Conservation (phyloP, 2,113 vertebrate genomes). For the Menura novaehollandiae region DNA sequence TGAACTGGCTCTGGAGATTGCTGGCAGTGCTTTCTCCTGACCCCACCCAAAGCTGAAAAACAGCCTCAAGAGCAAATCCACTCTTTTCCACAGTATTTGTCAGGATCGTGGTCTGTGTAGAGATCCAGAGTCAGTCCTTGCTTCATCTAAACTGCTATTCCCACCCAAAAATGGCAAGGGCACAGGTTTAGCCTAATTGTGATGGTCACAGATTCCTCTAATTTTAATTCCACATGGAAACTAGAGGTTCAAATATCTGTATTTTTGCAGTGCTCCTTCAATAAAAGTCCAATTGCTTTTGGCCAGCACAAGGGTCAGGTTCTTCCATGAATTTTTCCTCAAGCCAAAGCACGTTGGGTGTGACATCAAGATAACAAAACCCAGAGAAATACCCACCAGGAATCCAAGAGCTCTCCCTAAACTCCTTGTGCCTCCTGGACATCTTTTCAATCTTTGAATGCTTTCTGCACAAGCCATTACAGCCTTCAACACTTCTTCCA, state of each 20-base stretch:
- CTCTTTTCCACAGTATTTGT: background rate
- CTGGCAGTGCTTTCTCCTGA: background rate
- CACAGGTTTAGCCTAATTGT: background rate
- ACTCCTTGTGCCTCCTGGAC: slow-evolving; percentile 7
- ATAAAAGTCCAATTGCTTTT: background rate
- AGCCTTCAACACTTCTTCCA: background rate
- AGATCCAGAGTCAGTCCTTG: background rate
- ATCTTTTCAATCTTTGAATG: background rate
- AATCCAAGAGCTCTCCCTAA: background rate
- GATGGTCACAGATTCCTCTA: background rate
- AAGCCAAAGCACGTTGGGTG: slow-evolving; percentile 21
- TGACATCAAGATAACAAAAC: background rate
- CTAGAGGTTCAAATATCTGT: background rate
- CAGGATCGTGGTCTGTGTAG: background rate
- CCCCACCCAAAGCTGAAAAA: slow-evolving; percentile 29
- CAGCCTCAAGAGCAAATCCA: background rate
- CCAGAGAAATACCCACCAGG: background rate
- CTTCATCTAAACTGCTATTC: background rate
- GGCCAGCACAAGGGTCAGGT: background rate
- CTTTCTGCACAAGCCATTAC: slow-evolving; percentile 7
- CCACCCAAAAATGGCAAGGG: background rate
- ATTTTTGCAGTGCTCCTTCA: background rate
- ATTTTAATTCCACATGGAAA: background rate
- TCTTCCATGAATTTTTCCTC: background rate
- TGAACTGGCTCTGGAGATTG: slow-evolving; percentile 15